phyloP scores from a whole-genome alignment of 1,140 invertebrate species.

The Homalodisca vitripennis region DNA sequence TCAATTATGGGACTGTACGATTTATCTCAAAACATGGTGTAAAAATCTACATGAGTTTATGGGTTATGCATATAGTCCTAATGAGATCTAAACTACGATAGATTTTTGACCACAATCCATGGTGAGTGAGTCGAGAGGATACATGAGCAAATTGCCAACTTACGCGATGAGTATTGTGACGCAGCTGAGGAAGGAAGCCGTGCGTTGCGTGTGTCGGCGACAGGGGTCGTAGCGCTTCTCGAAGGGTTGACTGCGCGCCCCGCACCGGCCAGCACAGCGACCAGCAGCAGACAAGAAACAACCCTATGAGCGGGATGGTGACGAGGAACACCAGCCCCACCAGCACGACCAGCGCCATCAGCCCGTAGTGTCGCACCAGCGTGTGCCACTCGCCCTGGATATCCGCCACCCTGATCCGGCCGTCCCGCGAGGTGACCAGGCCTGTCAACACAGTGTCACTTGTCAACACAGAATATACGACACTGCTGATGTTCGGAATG shows the following conservation, averaged over 20 bases:
- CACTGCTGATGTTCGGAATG: no score
- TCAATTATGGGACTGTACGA: no score
- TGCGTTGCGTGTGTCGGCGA: slow-evolving; percentile 66
- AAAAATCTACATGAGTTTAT: no score
- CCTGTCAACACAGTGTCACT: no score
- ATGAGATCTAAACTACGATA: no score
- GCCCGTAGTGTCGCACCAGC: slow-evolving; percentile 57
- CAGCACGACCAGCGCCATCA: slow-evolving; percentile 54
- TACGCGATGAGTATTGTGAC: slow-evolving; percentile 69
- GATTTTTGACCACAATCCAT: no score
- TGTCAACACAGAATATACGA: no score
- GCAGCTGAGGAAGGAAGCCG: slow-evolving; percentile 71
- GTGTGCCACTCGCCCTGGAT: slow-evolving; percentile 54
- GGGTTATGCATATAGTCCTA: no score
- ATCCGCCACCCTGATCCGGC: slow-evolving; percentile 42
- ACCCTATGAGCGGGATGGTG: slow-evolving; percentile 62
- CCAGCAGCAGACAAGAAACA: slow-evolving; percentile 85
- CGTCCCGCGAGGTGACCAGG: no score
- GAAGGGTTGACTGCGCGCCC: slow-evolving; percentile 67
- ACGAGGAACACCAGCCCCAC: slow-evolving; percentile 60
- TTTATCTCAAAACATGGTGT: no score
- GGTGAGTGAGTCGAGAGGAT: no score
- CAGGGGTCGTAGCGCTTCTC: slow-evolving; percentile 82
- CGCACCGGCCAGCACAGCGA: slow-evolving; percentile 77
- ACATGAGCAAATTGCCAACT: slow-evolving; percentile 53